These are phyloP conservation scores for Sphecodes monilicornis DNA, from an alignment of 2,888 invertebrate genomes.

Conservation along the genomic window DNA sequence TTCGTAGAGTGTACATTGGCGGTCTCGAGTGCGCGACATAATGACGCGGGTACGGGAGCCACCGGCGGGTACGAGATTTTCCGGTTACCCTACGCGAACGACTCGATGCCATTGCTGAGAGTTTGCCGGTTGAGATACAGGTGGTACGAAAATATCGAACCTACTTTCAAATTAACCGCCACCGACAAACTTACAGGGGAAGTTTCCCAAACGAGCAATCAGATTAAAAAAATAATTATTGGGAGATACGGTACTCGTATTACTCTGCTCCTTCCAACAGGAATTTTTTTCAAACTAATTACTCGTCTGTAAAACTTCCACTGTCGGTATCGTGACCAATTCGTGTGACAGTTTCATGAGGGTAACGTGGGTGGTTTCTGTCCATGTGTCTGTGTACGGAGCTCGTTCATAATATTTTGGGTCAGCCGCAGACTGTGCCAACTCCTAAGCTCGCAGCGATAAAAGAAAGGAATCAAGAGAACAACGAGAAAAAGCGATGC, in stretches of 20 bases:
- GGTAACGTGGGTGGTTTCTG: not conserved
- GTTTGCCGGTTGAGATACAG: not conserved
- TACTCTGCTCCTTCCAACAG: not conserved
- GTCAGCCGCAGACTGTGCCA: not conserved
- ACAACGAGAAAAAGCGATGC: not conserved
- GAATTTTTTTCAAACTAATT: not conserved
- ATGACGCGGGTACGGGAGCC: conserved; percentile 39
- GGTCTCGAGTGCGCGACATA: conserved; percentile 20
- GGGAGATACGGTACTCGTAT: not conserved
- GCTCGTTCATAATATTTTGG: not conserved
- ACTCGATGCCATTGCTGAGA: not conserved
- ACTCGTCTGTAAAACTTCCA: not conserved
- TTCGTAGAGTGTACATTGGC: conserved; percentile 38
- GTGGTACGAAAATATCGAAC: not conserved
- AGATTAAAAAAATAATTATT: not conserved
- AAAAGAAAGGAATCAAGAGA: not conserved
- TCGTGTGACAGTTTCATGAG: not conserved
- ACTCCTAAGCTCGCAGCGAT: not conserved
- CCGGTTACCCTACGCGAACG: conserved; percentile 26
- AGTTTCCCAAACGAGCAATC: not conserved
- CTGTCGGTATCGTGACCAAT: no score
- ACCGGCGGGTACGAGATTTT: conserved; percentile 33
- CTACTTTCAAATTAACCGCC: not conserved
- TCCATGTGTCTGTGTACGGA: not conserved
- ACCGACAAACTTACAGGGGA: not conserved